phyloP scores from a whole-genome alignment of 1,140 invertebrate species.

The Drosophila nasuta region DNA sequence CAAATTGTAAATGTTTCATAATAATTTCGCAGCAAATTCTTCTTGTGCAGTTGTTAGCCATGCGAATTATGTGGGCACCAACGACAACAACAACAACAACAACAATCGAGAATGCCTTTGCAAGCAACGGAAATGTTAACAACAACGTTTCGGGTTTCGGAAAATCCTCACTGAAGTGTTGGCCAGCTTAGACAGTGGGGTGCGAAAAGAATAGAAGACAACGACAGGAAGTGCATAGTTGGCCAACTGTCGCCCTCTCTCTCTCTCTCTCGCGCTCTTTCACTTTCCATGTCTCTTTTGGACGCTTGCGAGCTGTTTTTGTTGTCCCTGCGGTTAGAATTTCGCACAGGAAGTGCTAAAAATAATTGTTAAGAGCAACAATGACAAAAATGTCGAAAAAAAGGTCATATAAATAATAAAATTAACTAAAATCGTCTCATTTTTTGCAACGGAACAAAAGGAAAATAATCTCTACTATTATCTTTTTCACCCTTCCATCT shows the following conservation, averaged over 20 bases:
- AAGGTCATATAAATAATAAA: slow-evolving; percentile 48
- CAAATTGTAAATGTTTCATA: slow-evolving; percentile 56
- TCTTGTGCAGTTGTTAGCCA: slow-evolving; percentile 54
- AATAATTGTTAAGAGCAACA: slow-evolving; percentile 44
- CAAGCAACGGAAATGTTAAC: slow-evolving; percentile 49
- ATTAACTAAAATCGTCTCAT: slow-evolving; percentile 37
- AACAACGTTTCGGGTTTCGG: slow-evolving; percentile 34
- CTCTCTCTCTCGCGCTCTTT: too few relatives aligned
- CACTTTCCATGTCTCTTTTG: not conserved
- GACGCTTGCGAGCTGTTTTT: slow-evolving; percentile 5
- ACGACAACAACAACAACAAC: slow-evolving; percentile 6
- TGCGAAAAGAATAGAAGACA: not conserved
- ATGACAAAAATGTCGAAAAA: slow-evolving; percentile 32
- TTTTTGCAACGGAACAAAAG: slow-evolving; percentile 19
- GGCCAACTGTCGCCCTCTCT: slow-evolving; percentile 13
- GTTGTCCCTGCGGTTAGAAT: slow-evolving; percentile 39
- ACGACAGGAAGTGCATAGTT: slow-evolving; percentile 43
- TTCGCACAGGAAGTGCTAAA: slow-evolving; percentile 58
- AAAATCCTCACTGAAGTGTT: slow-evolving; percentile 7
- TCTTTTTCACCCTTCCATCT: not conserved
- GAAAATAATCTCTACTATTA: slow-evolving; percentile 4
- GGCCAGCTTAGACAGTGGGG: not conserved
- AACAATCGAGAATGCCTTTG: slow-evolving; percentile 23
- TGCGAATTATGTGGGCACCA: slow-evolving; percentile 46
- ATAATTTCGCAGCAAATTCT: slow-evolving; percentile 54